Percentiles rank a stretch among this genome's conserved stretches.
Conservation (phyloP, 2,797 vertebrate genomes). For the Sebastes goodei region DNA sequence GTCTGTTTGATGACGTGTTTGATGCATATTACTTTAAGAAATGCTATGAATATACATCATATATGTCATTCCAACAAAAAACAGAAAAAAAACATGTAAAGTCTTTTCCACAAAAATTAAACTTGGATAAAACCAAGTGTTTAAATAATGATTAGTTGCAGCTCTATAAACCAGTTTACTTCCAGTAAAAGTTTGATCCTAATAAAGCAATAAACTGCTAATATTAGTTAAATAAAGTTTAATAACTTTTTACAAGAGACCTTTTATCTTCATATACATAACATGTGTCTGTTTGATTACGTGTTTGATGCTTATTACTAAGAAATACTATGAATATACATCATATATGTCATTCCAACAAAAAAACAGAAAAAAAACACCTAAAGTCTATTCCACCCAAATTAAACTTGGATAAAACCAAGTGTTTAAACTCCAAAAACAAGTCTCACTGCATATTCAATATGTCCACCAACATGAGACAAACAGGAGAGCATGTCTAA, state of each 20-base stretch:
- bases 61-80: not conserved
- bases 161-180: no score
- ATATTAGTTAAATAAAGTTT: not conserved
- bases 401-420: not conserved
- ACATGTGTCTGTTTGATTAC: not conserved
- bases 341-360: no score
- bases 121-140: not conserved
- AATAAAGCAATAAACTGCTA: not conserved
- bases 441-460: not conserved
- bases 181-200: not conserved
- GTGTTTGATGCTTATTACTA: not conserved
- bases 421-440: not conserved
- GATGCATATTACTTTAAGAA: not conserved
- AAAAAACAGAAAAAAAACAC: not conserved
- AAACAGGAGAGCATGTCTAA: not conserved
- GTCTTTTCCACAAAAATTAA: not conserved
- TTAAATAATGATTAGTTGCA: not conserved
- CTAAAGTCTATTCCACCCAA: not conserved
- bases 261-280: no score
- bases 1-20: not conserved
- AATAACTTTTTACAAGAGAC: not conserved
- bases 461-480: not conserved
- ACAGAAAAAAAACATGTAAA: not conserved
- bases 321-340: not conserved
- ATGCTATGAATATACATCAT: not conserved